Percentiles rank a stretch among this genome's conserved stretches.
These are phyloP conservation scores for Hydropotes inermis DNA, from an alignment of 2,113 vertebrate genomes.

Conservation along the genomic window DNA sequence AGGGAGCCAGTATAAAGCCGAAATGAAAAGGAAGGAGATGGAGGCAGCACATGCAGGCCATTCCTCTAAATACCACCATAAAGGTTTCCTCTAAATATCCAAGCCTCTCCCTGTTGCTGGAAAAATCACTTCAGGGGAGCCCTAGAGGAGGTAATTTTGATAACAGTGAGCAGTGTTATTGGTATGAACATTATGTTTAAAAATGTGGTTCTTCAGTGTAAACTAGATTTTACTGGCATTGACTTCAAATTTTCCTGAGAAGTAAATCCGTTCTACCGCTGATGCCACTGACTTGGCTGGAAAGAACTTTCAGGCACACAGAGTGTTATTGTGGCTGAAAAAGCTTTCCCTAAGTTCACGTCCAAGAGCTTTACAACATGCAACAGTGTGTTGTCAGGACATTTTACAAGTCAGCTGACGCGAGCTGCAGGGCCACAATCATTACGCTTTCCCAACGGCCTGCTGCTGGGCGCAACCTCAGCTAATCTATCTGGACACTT, in stretches of 20 bases:
- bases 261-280: constrained; percentile 63
- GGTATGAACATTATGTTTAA: background rate
- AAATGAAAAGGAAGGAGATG: background rate
- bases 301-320: constrained; percentile 31
- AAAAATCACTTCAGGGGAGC: background rate
- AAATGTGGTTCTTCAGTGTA: background rate
- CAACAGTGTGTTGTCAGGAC: background rate
- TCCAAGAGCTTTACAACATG: constrained; percentile 42
- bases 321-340: constrained; percentile 53
- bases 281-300: constrained; percentile 54
- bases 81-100: background rate
- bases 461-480: background rate
- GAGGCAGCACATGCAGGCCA: background rate
- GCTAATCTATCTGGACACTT: background rate
- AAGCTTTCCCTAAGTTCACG: constrained; percentile 57
- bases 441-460: background rate
- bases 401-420: constrained; percentile 49
- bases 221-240: constrained; percentile 44
- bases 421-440: background rate
- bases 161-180: background rate
- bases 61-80: background rate
- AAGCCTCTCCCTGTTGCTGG: background rate
- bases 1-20: background rate
- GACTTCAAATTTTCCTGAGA: constrained; percentile 38
- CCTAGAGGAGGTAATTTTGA: background rate